Percentiles rank a stretch among this genome's conserved stretches.
Conservation (phyloP, 2,888 invertebrate species). For the Rhagium mordax region DNA sequence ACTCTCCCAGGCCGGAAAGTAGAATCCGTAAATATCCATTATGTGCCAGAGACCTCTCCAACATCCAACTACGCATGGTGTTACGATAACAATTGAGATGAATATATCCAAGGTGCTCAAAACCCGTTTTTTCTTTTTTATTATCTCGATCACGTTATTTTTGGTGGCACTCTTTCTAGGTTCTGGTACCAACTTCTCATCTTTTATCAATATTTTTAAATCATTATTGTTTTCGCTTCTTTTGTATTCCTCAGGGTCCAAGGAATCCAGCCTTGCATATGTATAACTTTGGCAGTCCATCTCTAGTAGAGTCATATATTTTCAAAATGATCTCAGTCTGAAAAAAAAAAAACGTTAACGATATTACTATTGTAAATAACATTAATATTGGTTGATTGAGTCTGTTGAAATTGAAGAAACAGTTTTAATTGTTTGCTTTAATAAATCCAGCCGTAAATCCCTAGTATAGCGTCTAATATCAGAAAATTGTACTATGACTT, state of each 20-base stretch:
- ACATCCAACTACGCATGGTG: constrained; percentile 72
- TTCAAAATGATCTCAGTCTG: constrained; percentile 25
- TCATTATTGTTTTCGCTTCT: not conserved
- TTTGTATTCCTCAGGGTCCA: constrained; percentile 26
- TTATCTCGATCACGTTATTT: not conserved
- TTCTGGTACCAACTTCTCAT: not conserved
- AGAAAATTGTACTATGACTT: too few species aligned
- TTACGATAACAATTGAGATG: constrained; percentile 68
- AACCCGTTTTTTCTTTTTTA: constrained; percentile 26
- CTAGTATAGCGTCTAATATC: too few species aligned
- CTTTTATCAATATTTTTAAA: constrained; percentile 6
- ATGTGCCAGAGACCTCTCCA: constrained; percentile 75
- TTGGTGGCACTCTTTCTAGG: not conserved
- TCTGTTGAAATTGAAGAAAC: too few species aligned
- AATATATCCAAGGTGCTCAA: constrained; percentile 67
- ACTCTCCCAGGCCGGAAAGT: constrained; percentile 72
- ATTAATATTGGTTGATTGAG: too few species aligned
- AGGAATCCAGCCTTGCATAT: constrained; percentile 24
- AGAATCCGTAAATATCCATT: constrained; percentile 69
- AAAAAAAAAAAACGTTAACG: too few species aligned
- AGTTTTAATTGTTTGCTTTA: too few species aligned
- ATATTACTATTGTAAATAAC: too few species aligned
- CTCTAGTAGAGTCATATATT: not conserved
- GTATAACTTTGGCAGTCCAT: constrained; percentile 25
- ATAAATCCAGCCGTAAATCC: too few species aligned